These are phyloP conservation scores for Stenolophus ochropezus DNA, from an alignment of 2,888 invertebrate genomes.

Conservation along the genomic window DNA sequence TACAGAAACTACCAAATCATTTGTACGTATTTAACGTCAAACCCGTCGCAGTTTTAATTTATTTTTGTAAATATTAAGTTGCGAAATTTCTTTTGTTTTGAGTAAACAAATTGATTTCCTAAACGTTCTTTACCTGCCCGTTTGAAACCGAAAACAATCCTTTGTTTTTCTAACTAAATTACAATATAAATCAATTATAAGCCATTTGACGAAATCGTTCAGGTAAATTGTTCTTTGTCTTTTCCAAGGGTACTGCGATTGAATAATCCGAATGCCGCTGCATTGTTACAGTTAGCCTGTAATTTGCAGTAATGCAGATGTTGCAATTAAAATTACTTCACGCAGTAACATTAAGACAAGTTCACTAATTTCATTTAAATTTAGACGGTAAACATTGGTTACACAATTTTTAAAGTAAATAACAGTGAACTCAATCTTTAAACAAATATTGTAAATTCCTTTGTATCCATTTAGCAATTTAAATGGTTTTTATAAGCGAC, in stretches of 20 bases:
- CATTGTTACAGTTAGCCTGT: neutral
- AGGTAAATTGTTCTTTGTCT: neutral
- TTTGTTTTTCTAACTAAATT: neutral
- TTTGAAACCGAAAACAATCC: neutral
- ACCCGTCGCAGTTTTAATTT: too few species aligned
- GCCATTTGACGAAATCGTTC: neutral
- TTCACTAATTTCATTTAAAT: conserved; percentile 4
- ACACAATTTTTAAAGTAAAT: neutral
- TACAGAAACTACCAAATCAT: neutral
- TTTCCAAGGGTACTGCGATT: conserved; percentile 7
- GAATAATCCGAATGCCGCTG: neutral
- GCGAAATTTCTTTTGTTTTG: neutral
- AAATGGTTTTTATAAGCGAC: too few species aligned
- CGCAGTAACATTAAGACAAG: neutral
- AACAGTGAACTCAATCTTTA: too few species aligned
- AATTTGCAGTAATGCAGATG: neutral
- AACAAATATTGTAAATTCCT: too few species aligned
- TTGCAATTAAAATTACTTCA: conserved; percentile 12
- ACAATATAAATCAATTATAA: conserved; percentile 4
- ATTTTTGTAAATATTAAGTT: neutral
- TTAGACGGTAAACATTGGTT: neutral
- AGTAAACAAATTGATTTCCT: neutral
- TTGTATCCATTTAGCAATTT: too few species aligned
- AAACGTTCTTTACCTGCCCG: neutral
- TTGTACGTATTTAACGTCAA: too few species aligned